Conservation (phyloP, 1,140 invertebrate species). For the Heterodera carotae region DNA sequence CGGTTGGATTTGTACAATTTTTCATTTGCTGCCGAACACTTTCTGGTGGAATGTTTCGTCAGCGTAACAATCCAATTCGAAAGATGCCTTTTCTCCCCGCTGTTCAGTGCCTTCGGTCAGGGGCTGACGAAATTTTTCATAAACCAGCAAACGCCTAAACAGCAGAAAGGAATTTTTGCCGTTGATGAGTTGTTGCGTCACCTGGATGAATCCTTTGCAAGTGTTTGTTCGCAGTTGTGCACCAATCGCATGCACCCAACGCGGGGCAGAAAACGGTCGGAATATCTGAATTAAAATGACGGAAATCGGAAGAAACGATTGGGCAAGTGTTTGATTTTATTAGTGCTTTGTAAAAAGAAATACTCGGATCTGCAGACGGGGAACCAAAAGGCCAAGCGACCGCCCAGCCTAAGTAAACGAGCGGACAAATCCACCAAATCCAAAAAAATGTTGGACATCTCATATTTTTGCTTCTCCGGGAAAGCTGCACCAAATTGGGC, state of each 20-base stretch:
- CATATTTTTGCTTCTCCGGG: conserved; percentile 67
- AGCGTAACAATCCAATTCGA: conserved; percentile 41
- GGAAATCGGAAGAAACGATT: not conserved
- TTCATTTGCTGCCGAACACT: conserved; percentile 40
- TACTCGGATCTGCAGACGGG: conserved; percentile 67
- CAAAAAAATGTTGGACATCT: conserved; percentile 67
- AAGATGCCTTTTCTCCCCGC: conserved; percentile 34
- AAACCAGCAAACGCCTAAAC: conserved; percentile 55
- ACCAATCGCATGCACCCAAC: conserved; percentile 67
- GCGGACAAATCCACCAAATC: conserved; percentile 69
- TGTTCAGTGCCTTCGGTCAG: not conserved
- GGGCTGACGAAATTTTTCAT: conserved; percentile 46
- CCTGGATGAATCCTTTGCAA: conserved; percentile 57
- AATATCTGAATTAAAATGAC: conserved; percentile 62
- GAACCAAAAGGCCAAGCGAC: conserved; percentile 69
- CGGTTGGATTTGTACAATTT: too few species aligned
- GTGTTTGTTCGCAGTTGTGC: conserved; percentile 68
- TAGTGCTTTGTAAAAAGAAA: too few species aligned
- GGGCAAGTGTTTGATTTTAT: too few species aligned
- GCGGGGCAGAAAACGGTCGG: conserved; percentile 66
- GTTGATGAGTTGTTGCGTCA: too few species aligned
- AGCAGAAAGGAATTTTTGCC: not conserved
- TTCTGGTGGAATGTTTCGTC: conserved; percentile 54
- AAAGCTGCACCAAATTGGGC: conserved; percentile 35
- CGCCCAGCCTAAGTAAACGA: conserved; percentile 64